A percentile compares a stretch with the other conserved stretches of the same genome.
Conservation (phyloP, 2,888 invertebrate species). For the Baronia brevicornis region DNA sequence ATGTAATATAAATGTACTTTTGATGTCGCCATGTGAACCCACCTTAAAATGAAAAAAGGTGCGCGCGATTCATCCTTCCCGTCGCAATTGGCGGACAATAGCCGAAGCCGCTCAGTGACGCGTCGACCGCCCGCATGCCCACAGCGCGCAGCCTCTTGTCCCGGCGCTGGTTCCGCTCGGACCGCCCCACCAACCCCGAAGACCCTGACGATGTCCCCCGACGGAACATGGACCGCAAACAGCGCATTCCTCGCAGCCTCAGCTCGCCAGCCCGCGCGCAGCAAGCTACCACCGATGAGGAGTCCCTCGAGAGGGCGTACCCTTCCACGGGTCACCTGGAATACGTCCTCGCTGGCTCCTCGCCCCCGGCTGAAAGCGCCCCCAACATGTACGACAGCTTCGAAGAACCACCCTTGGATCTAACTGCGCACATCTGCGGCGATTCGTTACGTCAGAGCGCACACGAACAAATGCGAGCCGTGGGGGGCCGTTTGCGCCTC, state of each 20-base stretch:
- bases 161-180: slow-evolving; percentile 55
- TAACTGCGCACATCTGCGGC: slow-evolving; percentile 82
- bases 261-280: slow-evolving; percentile 35
- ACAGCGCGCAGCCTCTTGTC: slow-evolving; percentile 53
- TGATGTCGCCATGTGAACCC: slow-evolving; percentile 15
- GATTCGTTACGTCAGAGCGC: slow-evolving; percentile 84
- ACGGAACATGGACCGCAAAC: slow-evolving; percentile 44
- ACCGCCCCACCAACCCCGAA: slow-evolving; percentile 46
- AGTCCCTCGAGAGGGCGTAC: slow-evolving; percentile 79
- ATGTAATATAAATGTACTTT: background rate
- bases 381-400: slow-evolving; percentile 89
- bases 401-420: slow-evolving; percentile 81
- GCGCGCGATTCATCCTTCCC: slow-evolving; percentile 45
- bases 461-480: slow-evolving; percentile 82
- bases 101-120: slow-evolving; percentile 36
- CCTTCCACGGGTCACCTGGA: slow-evolving; percentile 81
- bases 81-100: slow-evolving; percentile 55
- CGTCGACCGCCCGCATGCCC: slow-evolving; percentile 59
- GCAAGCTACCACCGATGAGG: slow-evolving; percentile 45
- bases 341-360: slow-evolving; percentile 86
- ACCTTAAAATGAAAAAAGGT: slow-evolving; percentile 33
- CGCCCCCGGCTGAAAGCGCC: slow-evolving; percentile 87
- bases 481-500: slow-evolving; percentile 79
- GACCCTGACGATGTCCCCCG: slow-evolving; percentile 38
- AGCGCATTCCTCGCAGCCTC: slow-evolving; percentile 41